These are phyloP conservation scores for Bombus confusus DNA, from an alignment of 1,140 invertebrate species.

Conservation along the genomic window DNA sequence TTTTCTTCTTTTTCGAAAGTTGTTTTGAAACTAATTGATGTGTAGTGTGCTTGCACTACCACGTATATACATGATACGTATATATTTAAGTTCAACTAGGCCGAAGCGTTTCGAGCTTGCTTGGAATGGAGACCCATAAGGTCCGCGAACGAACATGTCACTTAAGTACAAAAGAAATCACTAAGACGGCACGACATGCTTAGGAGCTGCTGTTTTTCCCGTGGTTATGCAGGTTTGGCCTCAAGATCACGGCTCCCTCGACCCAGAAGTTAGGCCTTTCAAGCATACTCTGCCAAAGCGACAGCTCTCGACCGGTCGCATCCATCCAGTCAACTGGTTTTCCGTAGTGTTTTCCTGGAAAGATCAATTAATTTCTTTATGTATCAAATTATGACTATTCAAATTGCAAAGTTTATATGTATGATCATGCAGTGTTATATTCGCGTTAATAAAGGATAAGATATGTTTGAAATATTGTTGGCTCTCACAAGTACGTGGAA, in stretches of 20 bases:
- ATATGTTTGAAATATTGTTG: no score
- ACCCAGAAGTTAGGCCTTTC: conserved; percentile 98
- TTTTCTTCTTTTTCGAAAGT: conserved; percentile 34
- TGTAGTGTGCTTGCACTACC: background rate
- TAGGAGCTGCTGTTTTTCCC: conserved; percentile 74
- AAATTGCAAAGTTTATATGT: background rate
- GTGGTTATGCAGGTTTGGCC: conserved; percentile 89
- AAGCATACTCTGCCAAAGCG: conserved; percentile 96
- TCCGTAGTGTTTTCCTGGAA: conserved; percentile 91
- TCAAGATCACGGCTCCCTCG: conserved; percentile 93
- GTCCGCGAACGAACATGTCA: conserved; percentile 2
- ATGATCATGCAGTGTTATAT: no score
- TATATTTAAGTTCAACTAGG: conserved; percentile 44
- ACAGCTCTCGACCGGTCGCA: conserved; percentile 93
- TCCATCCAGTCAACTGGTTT: conserved; percentile 97
- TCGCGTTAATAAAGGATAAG: no score
- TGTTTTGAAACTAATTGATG: conserved; percentile 37
- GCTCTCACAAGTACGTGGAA: no score
- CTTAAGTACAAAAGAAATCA: conserved; percentile 15
- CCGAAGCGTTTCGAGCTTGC: conserved; percentile 38
- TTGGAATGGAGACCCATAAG: background rate
- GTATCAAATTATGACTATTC: background rate
- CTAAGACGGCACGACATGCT: background rate
- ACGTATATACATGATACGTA: conserved; percentile 53
- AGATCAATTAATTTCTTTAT: conserved; percentile 14